phyloP scores from a whole-genome alignment of 2,113 vertebrate species.

The Ptyas mucosa region DNA sequence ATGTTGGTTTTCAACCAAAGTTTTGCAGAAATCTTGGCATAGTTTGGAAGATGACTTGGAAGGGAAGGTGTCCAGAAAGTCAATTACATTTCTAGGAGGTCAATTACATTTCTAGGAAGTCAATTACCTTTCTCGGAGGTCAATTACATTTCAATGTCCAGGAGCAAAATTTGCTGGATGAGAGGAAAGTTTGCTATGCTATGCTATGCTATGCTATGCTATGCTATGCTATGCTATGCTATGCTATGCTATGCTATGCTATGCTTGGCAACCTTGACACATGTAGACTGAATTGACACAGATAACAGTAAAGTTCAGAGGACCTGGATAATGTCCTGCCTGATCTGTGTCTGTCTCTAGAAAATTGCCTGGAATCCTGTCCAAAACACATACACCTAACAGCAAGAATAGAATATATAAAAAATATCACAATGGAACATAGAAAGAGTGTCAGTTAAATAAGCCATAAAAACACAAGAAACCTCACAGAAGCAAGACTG shows the following conservation, averaged over 20 bases:
- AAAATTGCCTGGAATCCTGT: not conserved
- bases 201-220: too few relatives aligned
- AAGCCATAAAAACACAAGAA: not conserved
- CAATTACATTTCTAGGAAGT: not conserved
- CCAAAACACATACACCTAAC: not conserved
- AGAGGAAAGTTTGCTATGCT: not conserved
- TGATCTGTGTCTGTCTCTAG: not conserved
- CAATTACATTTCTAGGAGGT: too few relatives aligned
- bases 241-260: too few relatives aligned
- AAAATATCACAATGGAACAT: not conserved
- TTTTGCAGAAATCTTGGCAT: not conserved
- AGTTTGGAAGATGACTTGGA: not conserved
- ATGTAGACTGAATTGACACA: not conserved
- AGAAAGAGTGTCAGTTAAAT: not conserved
- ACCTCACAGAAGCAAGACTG: not conserved
- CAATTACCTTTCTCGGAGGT: too few relatives aligned
- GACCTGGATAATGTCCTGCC: not conserved
- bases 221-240: too few relatives aligned
- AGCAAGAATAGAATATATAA: not conserved
- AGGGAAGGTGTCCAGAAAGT: not conserved
- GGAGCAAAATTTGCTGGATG: not conserved
- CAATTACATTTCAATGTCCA: too few relatives aligned
- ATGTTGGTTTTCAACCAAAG: not conserved
- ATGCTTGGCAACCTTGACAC: not conserved
- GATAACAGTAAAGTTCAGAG: not conserved